A percentile compares a stretch with the other conserved stretches of the same genome.
phyloP scores from a whole-genome alignment of 2,113 vertebrate species.

The Antidorcas marsupialis region DNA sequence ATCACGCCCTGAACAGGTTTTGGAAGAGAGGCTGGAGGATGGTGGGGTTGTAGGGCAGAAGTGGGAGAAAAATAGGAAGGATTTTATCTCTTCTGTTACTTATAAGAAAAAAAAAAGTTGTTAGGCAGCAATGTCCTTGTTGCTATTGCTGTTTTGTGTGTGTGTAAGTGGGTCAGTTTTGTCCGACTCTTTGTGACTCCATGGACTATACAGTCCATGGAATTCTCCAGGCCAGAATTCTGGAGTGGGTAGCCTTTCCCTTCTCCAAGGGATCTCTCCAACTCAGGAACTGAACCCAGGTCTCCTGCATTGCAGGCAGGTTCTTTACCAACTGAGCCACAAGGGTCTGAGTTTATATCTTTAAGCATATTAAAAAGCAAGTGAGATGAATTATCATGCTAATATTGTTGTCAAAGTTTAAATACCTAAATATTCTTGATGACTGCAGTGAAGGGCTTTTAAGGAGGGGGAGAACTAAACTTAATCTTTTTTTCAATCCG shows the following conservation, averaged over 20 bases:
- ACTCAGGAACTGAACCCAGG: not conserved
- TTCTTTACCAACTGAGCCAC: not conserved
- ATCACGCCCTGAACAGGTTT: not conserved
- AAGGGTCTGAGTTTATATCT: conserved; percentile 74
- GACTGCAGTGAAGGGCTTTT: not conserved
- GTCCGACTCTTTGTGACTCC: not conserved
- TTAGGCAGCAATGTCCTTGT: conserved; percentile 40
- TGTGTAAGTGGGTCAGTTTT: not conserved
- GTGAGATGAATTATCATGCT: conserved; percentile 74
- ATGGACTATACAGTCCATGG: not conserved
- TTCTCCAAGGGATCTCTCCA: not conserved
- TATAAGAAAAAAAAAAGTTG: not conserved
- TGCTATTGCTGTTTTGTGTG: conserved; percentile 54
- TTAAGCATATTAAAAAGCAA: conserved; percentile 71
- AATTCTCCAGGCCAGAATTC: not conserved
- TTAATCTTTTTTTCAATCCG: not conserved
- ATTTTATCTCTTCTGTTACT: conserved; percentile 45
- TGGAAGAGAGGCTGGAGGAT: not conserved
- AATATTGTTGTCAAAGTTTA: conserved; percentile 77
- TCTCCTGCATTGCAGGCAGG: not conserved
- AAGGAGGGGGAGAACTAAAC: not conserved
- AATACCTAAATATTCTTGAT: conserved; percentile 73
- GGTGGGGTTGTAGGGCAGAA: not conserved
- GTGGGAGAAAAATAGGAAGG: not conserved
- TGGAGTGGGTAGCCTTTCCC: not conserved